A percentile compares a stretch with the other conserved stretches of the same genome.
Evolutionary conservation across 2,888 invertebrate species (phyloP).

Genomic region (Phragmatobia fuliginosa): DNA sequence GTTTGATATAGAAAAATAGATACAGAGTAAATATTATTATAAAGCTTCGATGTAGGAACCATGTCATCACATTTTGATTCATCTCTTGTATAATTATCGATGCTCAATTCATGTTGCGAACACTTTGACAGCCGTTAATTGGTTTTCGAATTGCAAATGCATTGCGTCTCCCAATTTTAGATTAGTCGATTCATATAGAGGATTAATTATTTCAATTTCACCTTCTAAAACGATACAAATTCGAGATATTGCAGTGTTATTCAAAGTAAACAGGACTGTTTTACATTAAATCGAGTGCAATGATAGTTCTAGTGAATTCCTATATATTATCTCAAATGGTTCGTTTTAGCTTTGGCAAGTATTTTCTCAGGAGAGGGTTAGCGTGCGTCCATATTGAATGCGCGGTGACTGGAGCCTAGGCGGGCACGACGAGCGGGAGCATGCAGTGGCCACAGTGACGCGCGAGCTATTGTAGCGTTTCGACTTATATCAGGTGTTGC

Average conservation of each 20-base stretch:
- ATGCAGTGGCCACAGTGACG: too few relatives aligned
- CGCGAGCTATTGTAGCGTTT: too few relatives aligned
- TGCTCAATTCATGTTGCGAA: neutral
- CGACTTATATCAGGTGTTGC: too few relatives aligned
- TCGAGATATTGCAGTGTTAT: neutral
- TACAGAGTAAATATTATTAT: too few relatives aligned
- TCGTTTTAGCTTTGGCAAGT: too few relatives aligned
- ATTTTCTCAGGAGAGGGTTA: too few relatives aligned
- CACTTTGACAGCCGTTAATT: neutral
- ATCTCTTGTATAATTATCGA: neutral
- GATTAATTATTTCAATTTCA: neutral
- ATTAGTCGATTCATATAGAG: neutral
- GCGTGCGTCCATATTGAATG: too few relatives aligned
- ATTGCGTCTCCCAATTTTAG: neutral
- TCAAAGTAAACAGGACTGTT: neutral
- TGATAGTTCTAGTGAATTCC: neutral
- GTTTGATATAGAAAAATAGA: too few relatives aligned
- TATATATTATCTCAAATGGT: too few relatives aligned
- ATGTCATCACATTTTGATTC: neutral
- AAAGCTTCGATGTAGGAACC: neutral
- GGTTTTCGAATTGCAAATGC: conserved; percentile 5
- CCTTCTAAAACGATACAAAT: neutral
- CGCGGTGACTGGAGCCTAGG: too few relatives aligned
- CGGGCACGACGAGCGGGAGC: too few relatives aligned
- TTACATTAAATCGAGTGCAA: neutral